Conservation (phyloP, 2,888 invertebrate species). For the Lathronympha strigana region DNA sequence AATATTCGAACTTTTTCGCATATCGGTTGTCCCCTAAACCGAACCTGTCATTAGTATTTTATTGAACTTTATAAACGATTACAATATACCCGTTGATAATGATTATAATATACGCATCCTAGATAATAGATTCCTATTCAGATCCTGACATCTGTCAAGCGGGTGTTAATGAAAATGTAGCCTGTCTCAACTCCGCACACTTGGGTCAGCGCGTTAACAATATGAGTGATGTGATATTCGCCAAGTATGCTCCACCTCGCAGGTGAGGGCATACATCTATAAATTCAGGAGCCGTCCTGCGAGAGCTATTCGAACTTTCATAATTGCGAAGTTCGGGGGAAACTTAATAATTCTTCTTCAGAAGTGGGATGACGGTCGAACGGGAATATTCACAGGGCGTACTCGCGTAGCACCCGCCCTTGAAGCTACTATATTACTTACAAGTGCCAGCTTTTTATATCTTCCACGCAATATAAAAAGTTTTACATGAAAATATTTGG, state of each 20-base stretch:
- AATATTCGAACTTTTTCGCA: too few relatives aligned
- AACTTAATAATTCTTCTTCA: slow-evolving; percentile 84
- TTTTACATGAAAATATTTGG: slow-evolving; percentile 40
- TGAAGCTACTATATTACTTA: slow-evolving; percentile 68
- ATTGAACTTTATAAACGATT: too few relatives aligned
- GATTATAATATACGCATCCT: too few relatives aligned
- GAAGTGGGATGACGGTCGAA: slow-evolving; percentile 81
- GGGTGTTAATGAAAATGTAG: slow-evolving; percentile 33
- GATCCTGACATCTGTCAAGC: slow-evolving; percentile 32
- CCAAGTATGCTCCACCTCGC: slow-evolving; percentile 40
- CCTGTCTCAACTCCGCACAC: slow-evolving; percentile 27
- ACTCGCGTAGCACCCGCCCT: slow-evolving; percentile 69
- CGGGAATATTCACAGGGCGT: slow-evolving; percentile 81
- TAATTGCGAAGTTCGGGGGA: slow-evolving; percentile 82
- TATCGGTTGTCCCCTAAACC: too few relatives aligned
- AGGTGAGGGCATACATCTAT: slow-evolving; percentile 80
- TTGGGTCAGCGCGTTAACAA: slow-evolving; percentile 39
- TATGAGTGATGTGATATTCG: slow-evolving; percentile 40
- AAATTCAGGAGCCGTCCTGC: slow-evolving; percentile 82
- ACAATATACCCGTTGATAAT: too few relatives aligned
- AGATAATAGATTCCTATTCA: slow-evolving; percentile 28
- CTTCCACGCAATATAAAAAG: slow-evolving; percentile 40
- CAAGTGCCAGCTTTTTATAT: slow-evolving; percentile 63
- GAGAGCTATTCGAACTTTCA: slow-evolving; percentile 84
- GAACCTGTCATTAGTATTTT: too few relatives aligned